These are phyloP conservation scores for Sinella curviseta DNA, from an alignment of 1,140 invertebrate genomes.

Conservation along the genomic window DNA sequence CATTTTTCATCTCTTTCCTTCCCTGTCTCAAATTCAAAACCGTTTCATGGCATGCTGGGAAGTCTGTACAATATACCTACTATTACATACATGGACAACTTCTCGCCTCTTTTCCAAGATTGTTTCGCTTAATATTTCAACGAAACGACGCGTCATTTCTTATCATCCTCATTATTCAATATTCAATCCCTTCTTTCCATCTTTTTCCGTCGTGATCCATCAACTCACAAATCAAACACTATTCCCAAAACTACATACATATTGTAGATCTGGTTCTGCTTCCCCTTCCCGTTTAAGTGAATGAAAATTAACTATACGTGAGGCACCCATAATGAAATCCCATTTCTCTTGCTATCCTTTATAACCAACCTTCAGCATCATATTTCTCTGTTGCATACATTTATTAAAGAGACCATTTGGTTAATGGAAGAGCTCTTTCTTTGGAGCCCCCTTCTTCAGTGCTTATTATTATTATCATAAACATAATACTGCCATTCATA, in stretches of 20 bases:
- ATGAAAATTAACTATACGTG: constrained; percentile 4
- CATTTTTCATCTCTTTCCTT: constrained; percentile 15
- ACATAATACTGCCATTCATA: not conserved
- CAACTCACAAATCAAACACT: constrained; percentile 6
- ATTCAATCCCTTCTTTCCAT: constrained; percentile 20
- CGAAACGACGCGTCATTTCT: constrained; percentile 15
- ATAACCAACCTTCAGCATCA: too few species aligned
- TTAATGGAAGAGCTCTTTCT: not conserved
- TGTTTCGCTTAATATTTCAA: constrained; percentile 18
- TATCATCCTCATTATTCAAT: constrained; percentile 14
- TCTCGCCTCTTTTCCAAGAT: too few species aligned
- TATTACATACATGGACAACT: too few species aligned
- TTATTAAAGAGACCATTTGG: not conserved
- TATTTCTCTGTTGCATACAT: not conserved
- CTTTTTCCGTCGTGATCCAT: too few species aligned
- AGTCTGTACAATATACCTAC: too few species aligned
- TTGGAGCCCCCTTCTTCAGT: not conserved
- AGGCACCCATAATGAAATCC: not conserved
- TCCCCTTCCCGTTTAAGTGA: not conserved
- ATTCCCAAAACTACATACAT: not conserved
- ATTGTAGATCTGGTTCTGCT: not conserved
- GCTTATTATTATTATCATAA: not conserved
- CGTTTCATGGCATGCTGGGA: not conserved
- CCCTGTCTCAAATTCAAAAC: not conserved
- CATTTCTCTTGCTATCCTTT: not conserved